A percentile compares a stretch with the other conserved stretches of the same genome.
Conservation (phyloP, 1,140 invertebrate species). For the Oreohelix idahoensis region DNA sequence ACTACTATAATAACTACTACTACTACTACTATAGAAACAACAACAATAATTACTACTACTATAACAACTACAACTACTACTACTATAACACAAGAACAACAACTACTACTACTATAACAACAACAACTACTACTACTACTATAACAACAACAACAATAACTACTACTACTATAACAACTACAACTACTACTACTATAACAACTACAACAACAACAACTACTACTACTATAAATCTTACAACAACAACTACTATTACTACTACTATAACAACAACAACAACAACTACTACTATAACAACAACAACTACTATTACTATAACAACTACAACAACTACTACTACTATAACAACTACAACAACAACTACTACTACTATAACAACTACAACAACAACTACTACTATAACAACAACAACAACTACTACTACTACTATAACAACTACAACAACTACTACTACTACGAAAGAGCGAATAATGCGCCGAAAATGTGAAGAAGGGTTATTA, state of each 20-base stretch:
- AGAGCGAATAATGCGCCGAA: too few species aligned
- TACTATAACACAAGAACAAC: too few species aligned
- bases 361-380: background rate
- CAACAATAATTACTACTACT: constrained; percentile 2
- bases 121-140: too few species aligned
- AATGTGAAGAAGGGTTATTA: too few species aligned
- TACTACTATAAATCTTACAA: background rate
- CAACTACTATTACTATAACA: background rate
- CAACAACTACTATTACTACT: too few species aligned
- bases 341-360: too few species aligned
- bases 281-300: background rate
- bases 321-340: background rate
- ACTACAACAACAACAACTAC: background rate
- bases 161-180: too few species aligned
- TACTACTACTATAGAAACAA: constrained; percentile 22
- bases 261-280: background rate
- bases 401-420: background rate
- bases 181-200: background rate
- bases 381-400: background rate
- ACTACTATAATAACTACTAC: too few species aligned
- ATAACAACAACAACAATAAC: too few species aligned
- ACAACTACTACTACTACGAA: too few species aligned
- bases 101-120: too few species aligned
- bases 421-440: too few species aligned
- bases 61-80: constrained; percentile 19